phyloP scores from a whole-genome alignment of 1,140 invertebrate species.

The Drosophila rhopaloa region DNA sequence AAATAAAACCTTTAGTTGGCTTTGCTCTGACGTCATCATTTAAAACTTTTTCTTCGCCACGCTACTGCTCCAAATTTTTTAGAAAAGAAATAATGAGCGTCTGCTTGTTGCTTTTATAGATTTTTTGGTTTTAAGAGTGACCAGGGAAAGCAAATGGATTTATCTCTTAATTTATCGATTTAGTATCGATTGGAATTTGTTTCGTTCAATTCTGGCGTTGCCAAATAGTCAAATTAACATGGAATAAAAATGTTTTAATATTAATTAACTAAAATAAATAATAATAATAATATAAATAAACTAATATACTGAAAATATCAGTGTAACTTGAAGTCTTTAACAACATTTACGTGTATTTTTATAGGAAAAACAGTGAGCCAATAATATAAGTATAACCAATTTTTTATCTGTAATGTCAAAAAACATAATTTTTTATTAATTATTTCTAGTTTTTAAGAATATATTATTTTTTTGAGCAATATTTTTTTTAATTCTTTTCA shows the following conservation, averaged over 20 bases:
- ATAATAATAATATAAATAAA: no score
- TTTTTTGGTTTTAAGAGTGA: neutral
- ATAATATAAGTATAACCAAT: no score
- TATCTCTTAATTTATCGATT: neutral
- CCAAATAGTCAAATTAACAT: neutral
- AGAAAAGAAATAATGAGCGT: neutral
- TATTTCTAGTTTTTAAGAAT: neutral
- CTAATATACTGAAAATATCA: neutral
- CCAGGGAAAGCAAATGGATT: neutral
- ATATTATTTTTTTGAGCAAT: no score
- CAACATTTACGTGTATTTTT: no score
- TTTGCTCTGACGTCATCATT: neutral
- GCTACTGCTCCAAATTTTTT: neutral
- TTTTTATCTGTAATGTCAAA: no score
- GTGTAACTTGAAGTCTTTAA: no score
- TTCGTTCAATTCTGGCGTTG: neutral
- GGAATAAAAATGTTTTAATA: neutral
- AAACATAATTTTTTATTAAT: no score
- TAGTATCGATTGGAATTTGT: no score
- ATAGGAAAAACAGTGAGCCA: no score
- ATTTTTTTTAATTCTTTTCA: no score
- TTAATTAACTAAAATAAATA: neutral
- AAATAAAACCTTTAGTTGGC: neutral
- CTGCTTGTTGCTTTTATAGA: conserved; percentile 4
- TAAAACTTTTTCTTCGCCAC: neutral